Percentiles rank a stretch among this genome's conserved stretches.
These are phyloP conservation scores for Dendrolimus houi DNA, from an alignment of 2,888 invertebrate genomes.

Conservation along the genomic window DNA sequence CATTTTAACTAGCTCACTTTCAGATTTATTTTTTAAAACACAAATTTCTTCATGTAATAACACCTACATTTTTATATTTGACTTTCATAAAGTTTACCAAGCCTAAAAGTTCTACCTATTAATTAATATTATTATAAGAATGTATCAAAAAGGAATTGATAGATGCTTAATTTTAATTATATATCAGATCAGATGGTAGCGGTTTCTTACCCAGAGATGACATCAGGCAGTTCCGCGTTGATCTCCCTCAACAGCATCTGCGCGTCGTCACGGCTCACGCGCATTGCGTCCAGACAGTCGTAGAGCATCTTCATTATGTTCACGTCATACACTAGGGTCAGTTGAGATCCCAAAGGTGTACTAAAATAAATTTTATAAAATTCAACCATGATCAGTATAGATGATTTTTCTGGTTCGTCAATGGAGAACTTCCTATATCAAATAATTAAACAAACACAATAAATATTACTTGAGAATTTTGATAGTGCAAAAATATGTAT, in stretches of 20 bases:
- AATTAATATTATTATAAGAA: not conserved
- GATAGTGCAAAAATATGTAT: too few species aligned
- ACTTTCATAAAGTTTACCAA: too few species aligned
- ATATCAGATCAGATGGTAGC: not conserved
- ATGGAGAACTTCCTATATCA: too few species aligned
- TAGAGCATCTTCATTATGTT: constrained; percentile 49
- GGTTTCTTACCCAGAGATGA: constrained; percentile 43
- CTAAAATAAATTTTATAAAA: constrained; percentile 18
- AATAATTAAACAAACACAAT: too few species aligned
- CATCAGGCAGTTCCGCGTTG: constrained; percentile 35
- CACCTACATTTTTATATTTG: too few species aligned
- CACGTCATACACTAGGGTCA: constrained; percentile 31
- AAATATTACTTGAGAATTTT: too few species aligned
- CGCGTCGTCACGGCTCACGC: constrained; percentile 47
- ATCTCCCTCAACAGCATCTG: constrained; percentile 40
- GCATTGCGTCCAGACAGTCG: constrained; percentile 55
- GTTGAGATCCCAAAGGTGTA: constrained; percentile 39
- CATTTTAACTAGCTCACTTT: too few species aligned
- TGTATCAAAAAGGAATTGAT: not conserved
- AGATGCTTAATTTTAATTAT: not conserved
- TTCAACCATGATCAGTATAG: too few species aligned
- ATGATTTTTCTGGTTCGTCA: too few species aligned
- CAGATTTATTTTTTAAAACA: too few species aligned
- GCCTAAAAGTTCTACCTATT: not conserved
- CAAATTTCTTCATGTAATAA: too few species aligned